A percentile compares a stretch with the other conserved stretches of the same genome.
Conservation (phyloP, 2,888 invertebrate species). For the Cataglyphis livida region DNA sequence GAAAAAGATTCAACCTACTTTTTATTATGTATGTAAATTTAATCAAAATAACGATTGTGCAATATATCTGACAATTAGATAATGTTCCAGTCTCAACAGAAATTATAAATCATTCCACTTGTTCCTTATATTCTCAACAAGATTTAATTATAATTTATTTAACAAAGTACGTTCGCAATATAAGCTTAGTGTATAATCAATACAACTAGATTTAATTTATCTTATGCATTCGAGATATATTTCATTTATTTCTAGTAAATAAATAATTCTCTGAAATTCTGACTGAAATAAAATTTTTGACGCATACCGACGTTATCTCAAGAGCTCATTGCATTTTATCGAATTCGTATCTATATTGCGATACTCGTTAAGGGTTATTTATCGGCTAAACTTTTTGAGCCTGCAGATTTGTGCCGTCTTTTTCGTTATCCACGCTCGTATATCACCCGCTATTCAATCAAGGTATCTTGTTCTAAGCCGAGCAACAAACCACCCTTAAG, state of each 20-base stretch:
- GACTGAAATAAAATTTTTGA: constrained; percentile 5
- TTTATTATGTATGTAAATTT: constrained; percentile 18
- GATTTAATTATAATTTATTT: background rate
- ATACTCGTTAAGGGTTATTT: constrained; percentile 76
- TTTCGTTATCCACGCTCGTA: constrained; percentile 75
- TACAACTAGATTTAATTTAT: background rate
- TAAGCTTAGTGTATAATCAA: background rate
- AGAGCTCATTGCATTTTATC: constrained; percentile 43
- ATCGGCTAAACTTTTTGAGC: constrained; percentile 64
- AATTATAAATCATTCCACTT: background rate
- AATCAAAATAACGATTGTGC: constrained; percentile 8
- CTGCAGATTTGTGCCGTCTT: constrained; percentile 65
- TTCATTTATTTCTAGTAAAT: background rate
- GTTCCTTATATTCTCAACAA: background rate
- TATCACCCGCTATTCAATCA: constrained; percentile 82
- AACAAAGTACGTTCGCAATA: background rate
- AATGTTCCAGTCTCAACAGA: background rate
- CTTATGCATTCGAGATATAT: background rate
- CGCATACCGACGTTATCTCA: constrained; percentile 11
- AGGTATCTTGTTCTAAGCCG: constrained; percentile 81
- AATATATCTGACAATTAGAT: background rate
- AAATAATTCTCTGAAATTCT: background rate
- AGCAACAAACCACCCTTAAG: constrained; percentile 80
- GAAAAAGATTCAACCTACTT: background rate
- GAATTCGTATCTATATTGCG: constrained; percentile 43